Base-by-base conservation (phyloP, 2,113 vertebrate genomes). In the Ammodytes marinus region DNA sequence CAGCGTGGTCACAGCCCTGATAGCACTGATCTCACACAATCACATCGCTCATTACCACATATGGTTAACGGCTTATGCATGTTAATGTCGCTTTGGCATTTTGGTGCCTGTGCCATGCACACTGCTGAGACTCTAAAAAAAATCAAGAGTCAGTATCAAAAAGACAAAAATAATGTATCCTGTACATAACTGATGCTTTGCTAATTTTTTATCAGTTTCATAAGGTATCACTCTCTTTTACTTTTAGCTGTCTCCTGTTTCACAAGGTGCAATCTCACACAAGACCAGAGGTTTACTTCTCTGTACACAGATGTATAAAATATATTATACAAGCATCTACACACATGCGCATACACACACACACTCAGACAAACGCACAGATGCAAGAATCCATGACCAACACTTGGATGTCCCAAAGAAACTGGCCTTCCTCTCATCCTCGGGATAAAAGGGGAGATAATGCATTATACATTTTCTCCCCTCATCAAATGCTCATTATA, bases 321-420 rank as follows among this genome's bases (percentile, higher is more conserved):
- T 8, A 80, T n/a, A 60, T 47, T 77, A 74, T 40, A 69, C 47
- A 39, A 47, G 61, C 19, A 78, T 58, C 58, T 54, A 37, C 39
- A 58, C 35, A 13, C 45, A 64, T 15, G 39, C 45, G 57, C 5
- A 8, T 10, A 53, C n/a, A 60, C 50, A 19, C 53, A 63, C 45
- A 52, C 49, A 10, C 63, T 64, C 50, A 84, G 59, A 84, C 80
- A 81, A 80, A 84, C 77, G 79, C 67, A 84, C 74, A 72, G 37
- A 19, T 71, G 67, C 73, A 65, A 5, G 61, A 69, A 82, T 77
- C 68, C 80, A 60, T 92, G 89, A 93, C 91, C 88, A 88, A 60
- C 74, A 65, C 82, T 81, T 90, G 91, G 76, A 87, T 47, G 90
- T 91, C 90, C 93, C 90, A 82, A 40, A 84, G 89, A 90, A 86